These are phyloP conservation scores for Apostichopus parvimensis DNA, from an alignment of 35 echinoderm and acorn worm species.

Conservation along the genomic window DNA sequence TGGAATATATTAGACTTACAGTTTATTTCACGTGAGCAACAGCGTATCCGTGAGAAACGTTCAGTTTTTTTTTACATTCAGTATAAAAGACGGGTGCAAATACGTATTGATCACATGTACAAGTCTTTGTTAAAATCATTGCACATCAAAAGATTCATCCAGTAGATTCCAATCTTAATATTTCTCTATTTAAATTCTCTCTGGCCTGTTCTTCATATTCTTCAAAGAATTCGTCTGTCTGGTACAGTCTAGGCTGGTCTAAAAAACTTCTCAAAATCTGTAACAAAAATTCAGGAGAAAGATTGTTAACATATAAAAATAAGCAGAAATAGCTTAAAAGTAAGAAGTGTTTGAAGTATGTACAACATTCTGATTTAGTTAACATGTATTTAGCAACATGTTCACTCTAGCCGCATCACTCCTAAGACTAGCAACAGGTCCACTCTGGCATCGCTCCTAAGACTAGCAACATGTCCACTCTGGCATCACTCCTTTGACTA, in stretches of 20 bases:
- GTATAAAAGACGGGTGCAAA: no score
- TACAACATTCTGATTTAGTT: background rate
- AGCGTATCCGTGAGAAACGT: no score
- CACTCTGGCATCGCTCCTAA: no score
- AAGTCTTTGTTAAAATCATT: no score
- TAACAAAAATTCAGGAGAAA: background rate
- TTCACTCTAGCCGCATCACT: background rate
- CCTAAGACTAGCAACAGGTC: no score
- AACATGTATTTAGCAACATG: background rate
- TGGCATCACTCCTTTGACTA: no score
- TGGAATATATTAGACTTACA: no score
- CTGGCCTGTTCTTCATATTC: conserved; percentile 74
- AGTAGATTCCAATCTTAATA: conserved; percentile 42
- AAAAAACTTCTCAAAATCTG: conserved; percentile 73
- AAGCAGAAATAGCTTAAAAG: background rate
- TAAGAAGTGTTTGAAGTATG: background rate
- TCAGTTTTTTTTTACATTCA: no score
- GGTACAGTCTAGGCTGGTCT: conserved; percentile 65
- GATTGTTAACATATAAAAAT: background rate
- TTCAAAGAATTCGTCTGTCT: conserved; percentile 67
- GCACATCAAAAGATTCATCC: background rate
- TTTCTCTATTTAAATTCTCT: conserved; percentile 70
- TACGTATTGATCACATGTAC: no score
- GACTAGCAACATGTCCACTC: no score
- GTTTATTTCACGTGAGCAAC: no score